phyloP scores from a whole-genome alignment of 2,113 vertebrate genomes.

The Gambusia holbrooki region DNA sequence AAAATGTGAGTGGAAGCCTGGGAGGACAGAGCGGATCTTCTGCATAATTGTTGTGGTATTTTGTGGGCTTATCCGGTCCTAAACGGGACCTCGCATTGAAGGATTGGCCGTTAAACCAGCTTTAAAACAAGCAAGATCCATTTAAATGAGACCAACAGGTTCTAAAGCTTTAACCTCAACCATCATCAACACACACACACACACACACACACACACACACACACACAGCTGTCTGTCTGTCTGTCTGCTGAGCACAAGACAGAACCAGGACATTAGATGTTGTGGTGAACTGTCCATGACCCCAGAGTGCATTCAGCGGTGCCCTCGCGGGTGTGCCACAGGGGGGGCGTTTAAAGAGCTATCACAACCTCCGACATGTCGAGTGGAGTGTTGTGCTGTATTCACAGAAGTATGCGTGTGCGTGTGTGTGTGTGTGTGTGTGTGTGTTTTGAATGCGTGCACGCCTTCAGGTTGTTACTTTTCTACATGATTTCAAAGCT shows the following conservation, averaged over 20 bases:
- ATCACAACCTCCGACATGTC: slow-evolving; percentile 52
- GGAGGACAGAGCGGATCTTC: neutral
- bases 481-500: slow-evolving; percentile 49
- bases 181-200: neutral
- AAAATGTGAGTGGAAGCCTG: neutral
- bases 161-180: slow-evolving; percentile 23
- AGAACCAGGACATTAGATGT: slow-evolving; percentile 56
- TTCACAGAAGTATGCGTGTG: slow-evolving; percentile 19
- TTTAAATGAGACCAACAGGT: neutral
- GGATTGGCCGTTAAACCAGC: slow-evolving; percentile 20
- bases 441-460: neutral
- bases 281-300: slow-evolving; percentile 74
- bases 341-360: slow-evolving; percentile 57
- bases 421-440: neutral
- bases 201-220: too few species aligned
- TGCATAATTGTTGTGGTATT: slow-evolving; percentile 17
- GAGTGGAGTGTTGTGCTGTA: slow-evolving; percentile 47
- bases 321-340: slow-evolving; percentile 56
- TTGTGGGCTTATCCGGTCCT: slow-evolving; percentile 9
- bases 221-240: slow-evolving; percentile 5
- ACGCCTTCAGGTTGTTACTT: slow-evolving; percentile 35
- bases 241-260: slow-evolving; percentile 53
- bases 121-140: slow-evolving; percentile 29
- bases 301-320: slow-evolving; percentile 61
- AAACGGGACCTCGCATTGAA: slow-evolving; percentile 12